Evolutionary conservation across 30 jellyfish, hydroid and myxozoan genomes (phyloP), one percentile per base, ranked within the genome.

Genomic region (Aurelia sp.): DNA sequence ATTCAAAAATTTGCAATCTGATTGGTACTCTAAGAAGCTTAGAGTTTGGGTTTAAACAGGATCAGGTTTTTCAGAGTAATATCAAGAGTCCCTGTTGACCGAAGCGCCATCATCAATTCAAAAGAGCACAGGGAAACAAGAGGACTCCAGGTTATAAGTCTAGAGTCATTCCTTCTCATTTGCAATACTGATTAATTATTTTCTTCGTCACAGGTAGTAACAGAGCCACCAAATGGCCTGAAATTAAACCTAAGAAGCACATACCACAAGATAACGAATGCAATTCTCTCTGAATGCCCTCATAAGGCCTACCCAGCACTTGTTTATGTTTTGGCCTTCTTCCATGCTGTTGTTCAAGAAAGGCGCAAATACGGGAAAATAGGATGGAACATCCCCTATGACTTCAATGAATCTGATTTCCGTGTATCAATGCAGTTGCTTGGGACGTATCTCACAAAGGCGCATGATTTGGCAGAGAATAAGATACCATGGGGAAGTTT

Each of bases 331-430:
- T 86, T 92, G 55, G 98, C 96, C 3, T 92, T 92, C 81, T 92
- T 92, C 84, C 98, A 92, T 66, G 98, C 97, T 55, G 98, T 92
- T 23, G 98, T 92, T 20, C 98, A 92, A 71, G 98, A 92, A 70
- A 70, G 98, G 55, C 74, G 97, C 16, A 92, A 92, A 58, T 92
- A 92, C 67, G 98, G 98, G n/a, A 92, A 92, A 62, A 92, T 92
- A 30, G 98, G 98, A 19, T 92, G 98, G 98, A 92, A 92, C 73
- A 92, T 92, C 16, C 89, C 95, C 4, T 92, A 92, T 67, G 98
- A 92, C 66, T 92, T 92, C 82, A 92, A 92, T 71, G 98, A 92
- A 58, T 92, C 98, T 4, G 98, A 92, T 76, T 92, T 92, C 85
- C 92, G 97, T 20, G 98, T 92, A n/a, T 92, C 98, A 13, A 86